Conservation (phyloP, 2,113 vertebrate genomes). For the Aplodontia rufa region DNA sequence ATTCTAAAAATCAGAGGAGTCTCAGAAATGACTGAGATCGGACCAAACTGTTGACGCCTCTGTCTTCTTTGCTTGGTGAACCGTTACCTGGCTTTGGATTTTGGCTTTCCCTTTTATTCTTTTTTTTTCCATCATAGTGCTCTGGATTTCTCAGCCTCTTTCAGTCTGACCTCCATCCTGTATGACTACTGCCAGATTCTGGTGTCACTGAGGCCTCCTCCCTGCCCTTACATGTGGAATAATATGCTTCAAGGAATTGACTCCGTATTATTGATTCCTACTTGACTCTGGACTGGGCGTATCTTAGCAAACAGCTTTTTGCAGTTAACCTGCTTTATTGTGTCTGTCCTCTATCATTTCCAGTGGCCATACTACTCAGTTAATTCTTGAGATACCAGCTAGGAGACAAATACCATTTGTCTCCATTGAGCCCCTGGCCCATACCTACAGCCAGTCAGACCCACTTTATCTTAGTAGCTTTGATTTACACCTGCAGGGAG, state of each 20-base stretch:
- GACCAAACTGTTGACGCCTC: background rate
- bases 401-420: background rate
- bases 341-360: background rate
- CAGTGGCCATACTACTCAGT: background rate
- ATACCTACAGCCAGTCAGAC: background rate
- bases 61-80: constrained; percentile 34
- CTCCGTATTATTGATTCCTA: background rate
- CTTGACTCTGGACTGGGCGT: background rate
- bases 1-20: constrained; percentile 17
- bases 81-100: constrained; percentile 28
- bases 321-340: background rate
- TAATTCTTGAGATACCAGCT: background rate
- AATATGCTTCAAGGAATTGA: background rate
- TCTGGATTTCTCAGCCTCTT: background rate
- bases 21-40: constrained; percentile 20
- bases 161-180: constrained; percentile 32
- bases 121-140: background rate
- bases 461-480: constrained; percentile 10
- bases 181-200: background rate
- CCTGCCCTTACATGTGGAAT: background rate
- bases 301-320: background rate
- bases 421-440: background rate
- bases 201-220: background rate
- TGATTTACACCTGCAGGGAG: background rate
- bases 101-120: constrained; percentile 30